Base-by-base conservation (phyloP, 1,140 invertebrate genomes). In the Aricia agestis region DNA sequence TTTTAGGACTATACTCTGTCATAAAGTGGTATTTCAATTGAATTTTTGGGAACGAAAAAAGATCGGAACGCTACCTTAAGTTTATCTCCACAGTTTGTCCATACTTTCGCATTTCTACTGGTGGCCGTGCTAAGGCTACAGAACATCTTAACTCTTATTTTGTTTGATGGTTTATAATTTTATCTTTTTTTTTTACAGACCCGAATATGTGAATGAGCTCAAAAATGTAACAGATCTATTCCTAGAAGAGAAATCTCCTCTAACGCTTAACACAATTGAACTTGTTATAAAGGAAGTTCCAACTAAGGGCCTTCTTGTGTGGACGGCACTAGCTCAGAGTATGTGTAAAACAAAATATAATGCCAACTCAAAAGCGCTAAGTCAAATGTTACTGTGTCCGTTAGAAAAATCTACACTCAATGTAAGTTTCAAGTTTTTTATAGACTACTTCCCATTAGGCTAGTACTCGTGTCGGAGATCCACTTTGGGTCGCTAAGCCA, bases 301-400 rank as follows among this genome's bases (percentile, higher is more conserved):
- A 5, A 18, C 68, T 52, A 79, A 72, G 57, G 69, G 75, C 2
- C 67, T 87, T 0, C 71, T 74, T 1, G 10, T 88, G 42, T 89
- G 85, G 85, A 82, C 76, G 0, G 76, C 84, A 1, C 58, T 87
- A 10, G 72, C 78, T 19, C 76, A 85, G 67, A 75, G 76, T n/a
- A 70, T 84, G n/a, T 73, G 68, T 74, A 71, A 78, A 72, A 52
- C 63, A 18, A 74, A 70, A 57, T 71, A 74, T 58, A 72, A 66
- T 17, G 31, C 6, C 0, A 76, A 72, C 32, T 2, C 31, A 25
- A 58, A 66, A 13, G 69, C 72, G 57, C 67, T 83, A 25, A 58
- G 18, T 65, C 71, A 77, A 59, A 72, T 84, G 63, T 41, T 85
- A 19, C 13, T 80, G 19, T 85, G 81, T 79, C 86, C 83, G 25